Evolutionary conservation across 2,888 invertebrate genomes (phyloP).

Genomic region (Iselma pallidipennis): DNA sequence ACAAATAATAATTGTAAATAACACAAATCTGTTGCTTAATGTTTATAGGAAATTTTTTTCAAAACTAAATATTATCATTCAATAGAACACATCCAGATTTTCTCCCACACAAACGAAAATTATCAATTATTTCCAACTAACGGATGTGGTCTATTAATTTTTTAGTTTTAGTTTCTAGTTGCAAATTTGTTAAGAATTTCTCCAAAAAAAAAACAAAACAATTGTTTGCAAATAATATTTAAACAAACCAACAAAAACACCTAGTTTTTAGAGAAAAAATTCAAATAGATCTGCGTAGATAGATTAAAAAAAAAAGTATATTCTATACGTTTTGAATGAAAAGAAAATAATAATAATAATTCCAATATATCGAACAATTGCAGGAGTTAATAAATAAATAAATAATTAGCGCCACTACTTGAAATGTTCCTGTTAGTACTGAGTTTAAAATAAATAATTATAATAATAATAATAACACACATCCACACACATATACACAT

Average conservation of each 20-base stretch:
- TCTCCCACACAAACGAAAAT: background rate
- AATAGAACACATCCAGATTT: background rate
- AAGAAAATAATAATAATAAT: slow-evolving; percentile 45
- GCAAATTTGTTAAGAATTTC: background rate
- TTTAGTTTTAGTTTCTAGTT: background rate
- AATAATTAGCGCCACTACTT: slow-evolving; percentile 46
- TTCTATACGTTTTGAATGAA: slow-evolving; percentile 40
- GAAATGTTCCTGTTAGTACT: slow-evolving; percentile 47
- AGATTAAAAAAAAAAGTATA: slow-evolving; percentile 28
- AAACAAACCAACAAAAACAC: slow-evolving; percentile 27
- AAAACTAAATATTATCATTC: background rate
- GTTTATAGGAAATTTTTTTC: slow-evolving; percentile 23
- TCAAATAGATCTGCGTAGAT: slow-evolving; percentile 49
- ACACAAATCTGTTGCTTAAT: slow-evolving; percentile 42
- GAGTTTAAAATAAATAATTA: slow-evolving; percentile 30
- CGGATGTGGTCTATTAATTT: slow-evolving; percentile 9
- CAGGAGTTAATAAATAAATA: slow-evolving; percentile 42
- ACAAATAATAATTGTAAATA: slow-evolving; percentile 38
- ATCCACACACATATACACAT: slow-evolving; percentile 1
- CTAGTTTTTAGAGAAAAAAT: slow-evolving; percentile 43
- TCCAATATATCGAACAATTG: slow-evolving; percentile 50
- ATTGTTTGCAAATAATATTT: slow-evolving; percentile 32
- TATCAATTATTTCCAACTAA: background rate
- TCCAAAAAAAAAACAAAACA: no score
- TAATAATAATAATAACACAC: no score